Evolutionary conservation across 2,888 invertebrate species (phyloP), one percentile per base, ranked within the genome.

Genomic region (Crepidodera aurea): DNA sequence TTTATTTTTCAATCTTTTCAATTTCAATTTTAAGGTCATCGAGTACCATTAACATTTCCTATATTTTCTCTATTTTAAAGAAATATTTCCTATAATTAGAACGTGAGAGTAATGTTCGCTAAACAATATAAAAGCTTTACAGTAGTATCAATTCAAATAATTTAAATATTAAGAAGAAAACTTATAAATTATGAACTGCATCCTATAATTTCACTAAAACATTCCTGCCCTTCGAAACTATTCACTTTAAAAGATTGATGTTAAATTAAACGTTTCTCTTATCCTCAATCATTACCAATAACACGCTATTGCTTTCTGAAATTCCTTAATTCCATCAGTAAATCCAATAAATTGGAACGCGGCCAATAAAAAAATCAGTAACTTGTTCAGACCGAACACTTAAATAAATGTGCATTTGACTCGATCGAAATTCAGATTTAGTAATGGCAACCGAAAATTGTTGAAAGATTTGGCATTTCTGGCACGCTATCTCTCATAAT

Each of bases 301-400:
- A 56, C 48, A 29, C 48, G 22, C 25, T 37, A 34, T 29, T 34
- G 34, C 37, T 48, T 27, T 46, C 34, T 18, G 44, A 46, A 19
- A 55, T 44, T 46, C 34, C 48, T 12, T 25, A 37, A 61, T 61
- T 61, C 48, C 40, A 10, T 22, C 19, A 50, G 48, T 55, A 48
- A 53, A 57, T 46, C 46, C 39, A 53, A 58, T 62, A 46, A 39
- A 53, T 27, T 62, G 62, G 58, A 53, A 15, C 8, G 10, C 18
- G 16, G 39, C 62, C 58, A 62, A 58, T 10, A 32, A 53, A 55
- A 44, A 53, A 57, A 53, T 57, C 57, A 53, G 51, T 53, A 37
- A 48, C 40, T 29, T 15, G 32, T 51, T 44, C 27, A 18, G 19
- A 19, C 34, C 12, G 34, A 55, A 40, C 50, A 55, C 40, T 51